A percentile compares a stretch with the other conserved stretches of the same genome.
phyloP scores from a whole-genome alignment of 2,888 invertebrate species.

The Bhutanitis thaidina region DNA sequence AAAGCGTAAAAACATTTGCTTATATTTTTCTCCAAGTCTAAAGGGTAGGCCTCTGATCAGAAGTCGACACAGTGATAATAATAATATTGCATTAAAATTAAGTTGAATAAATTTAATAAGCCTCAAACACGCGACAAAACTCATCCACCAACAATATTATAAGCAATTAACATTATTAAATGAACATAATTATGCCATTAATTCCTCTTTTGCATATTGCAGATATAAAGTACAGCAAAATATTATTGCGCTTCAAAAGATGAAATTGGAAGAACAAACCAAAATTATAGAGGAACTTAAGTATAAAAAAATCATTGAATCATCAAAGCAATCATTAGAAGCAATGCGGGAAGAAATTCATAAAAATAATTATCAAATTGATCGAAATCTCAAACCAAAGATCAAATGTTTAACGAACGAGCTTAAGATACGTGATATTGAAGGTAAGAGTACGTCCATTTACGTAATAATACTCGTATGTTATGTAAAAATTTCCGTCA shows the following conservation, averaged over 20 bases:
- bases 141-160: no score
- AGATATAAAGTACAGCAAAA: slow-evolving; percentile 85
- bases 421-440: slow-evolving; percentile 61
- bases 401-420: slow-evolving; percentile 75
- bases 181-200: no score
- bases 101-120: no score
- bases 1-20: no score
- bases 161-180: no score
- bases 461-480: no score
- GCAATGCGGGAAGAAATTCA: slow-evolving; percentile 80
- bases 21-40: no score
- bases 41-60: no score
- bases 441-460: slow-evolving; percentile 43
- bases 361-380: slow-evolving; percentile 76
- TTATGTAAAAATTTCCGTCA: no score
- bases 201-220: not conserved
- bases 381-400: slow-evolving; percentile 78
- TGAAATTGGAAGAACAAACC: slow-evolving; percentile 85
- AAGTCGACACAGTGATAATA: no score
- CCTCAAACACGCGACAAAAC: no score
- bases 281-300: slow-evolving; percentile 86
- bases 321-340: slow-evolving; percentile 79
- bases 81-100: no score
- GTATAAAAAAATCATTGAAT: slow-evolving; percentile 83
- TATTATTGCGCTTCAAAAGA: slow-evolving; percentile 85